Conservation (phyloP, 2,113 vertebrate species). For the Sinosuthora webbiana region DNA sequence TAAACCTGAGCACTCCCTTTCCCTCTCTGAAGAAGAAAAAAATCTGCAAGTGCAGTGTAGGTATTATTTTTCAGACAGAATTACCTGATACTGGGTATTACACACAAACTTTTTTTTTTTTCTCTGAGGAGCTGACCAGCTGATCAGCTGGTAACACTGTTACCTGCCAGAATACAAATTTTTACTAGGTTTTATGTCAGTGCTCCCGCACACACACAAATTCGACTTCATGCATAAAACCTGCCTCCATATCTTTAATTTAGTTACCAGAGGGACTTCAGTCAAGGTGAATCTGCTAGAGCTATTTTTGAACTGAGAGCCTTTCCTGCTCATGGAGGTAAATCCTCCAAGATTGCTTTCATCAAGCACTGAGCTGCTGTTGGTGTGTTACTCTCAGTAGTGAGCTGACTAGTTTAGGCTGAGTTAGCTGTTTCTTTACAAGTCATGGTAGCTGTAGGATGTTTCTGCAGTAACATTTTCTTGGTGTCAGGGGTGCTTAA, state of each 20-base stretch:
- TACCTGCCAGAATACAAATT: not conserved
- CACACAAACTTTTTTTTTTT: not conserved
- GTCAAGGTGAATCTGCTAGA: not conserved
- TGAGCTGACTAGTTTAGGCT: not conserved
- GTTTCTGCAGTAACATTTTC: not conserved
- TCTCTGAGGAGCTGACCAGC: not conserved
- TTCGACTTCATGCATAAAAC: not conserved
- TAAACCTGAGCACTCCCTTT: not conserved
- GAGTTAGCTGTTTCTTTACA: not conserved
- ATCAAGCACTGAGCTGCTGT: not conserved
- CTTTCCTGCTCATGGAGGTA: not conserved
- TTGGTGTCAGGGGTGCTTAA: not conserved
- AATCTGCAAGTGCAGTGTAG: not conserved
- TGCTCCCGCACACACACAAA: not conserved
- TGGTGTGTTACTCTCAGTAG: not conserved
- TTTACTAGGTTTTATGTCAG: not conserved
- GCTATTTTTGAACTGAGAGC: not conserved
- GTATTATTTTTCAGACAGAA: not conserved
- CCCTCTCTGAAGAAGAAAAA: not conserved
- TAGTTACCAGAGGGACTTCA: not conserved
- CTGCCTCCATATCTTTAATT: not conserved
- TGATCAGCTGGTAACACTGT: not conserved
- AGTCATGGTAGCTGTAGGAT: not conserved
- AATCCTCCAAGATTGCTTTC: not conserved
- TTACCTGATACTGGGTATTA: not conserved